Conservation (phyloP, 2,888 invertebrate species). For the Terebella lapidaria region DNA sequence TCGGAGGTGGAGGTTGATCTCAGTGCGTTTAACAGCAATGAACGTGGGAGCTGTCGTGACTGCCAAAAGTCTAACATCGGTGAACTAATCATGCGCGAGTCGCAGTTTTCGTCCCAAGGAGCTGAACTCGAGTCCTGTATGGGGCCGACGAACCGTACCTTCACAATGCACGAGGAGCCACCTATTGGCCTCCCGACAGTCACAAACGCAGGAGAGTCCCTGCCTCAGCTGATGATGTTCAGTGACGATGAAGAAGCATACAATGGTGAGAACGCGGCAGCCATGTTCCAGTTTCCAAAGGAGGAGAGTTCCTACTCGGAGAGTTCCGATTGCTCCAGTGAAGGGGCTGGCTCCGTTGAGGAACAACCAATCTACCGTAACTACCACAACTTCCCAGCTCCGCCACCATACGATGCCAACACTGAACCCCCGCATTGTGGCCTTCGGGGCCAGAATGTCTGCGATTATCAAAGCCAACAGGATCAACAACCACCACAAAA, state of each 20-base stretch:
- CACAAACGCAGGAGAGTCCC: neutral
- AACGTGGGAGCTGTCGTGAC: constrained; percentile 48
- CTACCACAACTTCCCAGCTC: neutral
- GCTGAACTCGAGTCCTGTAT: constrained; percentile 28
- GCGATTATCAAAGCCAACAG: too few species aligned
- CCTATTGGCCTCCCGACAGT: neutral
- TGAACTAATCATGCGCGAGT: constrained; percentile 47
- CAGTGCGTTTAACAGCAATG: constrained; percentile 44
- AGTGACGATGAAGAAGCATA: constrained; percentile 40
- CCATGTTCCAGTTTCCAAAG: constrained; percentile 38
- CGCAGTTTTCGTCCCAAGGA: constrained; percentile 14
- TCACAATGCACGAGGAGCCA: constrained; percentile 18
- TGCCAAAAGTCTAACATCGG: constrained; percentile 49
- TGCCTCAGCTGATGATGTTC: neutral
- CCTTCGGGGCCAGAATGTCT: neutral
- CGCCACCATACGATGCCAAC: neutral
- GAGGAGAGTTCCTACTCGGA: constrained; percentile 51
- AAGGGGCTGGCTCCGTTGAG: constrained; percentile 28
- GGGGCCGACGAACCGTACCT: neutral
- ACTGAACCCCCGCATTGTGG: too few species aligned
- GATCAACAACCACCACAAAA: neutral
- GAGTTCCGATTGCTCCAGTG: constrained; percentile 49
- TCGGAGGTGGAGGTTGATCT: neutral
- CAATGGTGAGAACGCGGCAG: constrained; percentile 33
- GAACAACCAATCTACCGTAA: constrained; percentile 8